phyloP scores from a whole-genome alignment of 2,888 invertebrate species.

The Elmis aenea region DNA sequence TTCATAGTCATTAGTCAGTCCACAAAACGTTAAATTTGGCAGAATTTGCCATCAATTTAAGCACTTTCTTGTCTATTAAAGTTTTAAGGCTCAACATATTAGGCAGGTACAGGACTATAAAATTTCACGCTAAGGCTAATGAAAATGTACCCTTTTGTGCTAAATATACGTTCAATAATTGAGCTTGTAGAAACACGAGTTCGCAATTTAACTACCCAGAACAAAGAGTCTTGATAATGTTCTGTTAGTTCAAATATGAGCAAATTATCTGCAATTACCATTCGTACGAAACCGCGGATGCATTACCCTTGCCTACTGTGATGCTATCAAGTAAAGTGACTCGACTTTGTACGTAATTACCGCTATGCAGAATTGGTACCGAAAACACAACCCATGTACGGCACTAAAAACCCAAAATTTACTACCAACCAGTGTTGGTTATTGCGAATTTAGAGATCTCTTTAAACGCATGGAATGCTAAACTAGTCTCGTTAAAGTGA shows the following conservation, averaged over 20 bases:
- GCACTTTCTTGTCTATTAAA: no score
- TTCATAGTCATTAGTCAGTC: no score
- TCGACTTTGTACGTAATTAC: slow-evolving; percentile 14
- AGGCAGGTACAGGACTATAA: no score
- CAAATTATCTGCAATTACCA: slow-evolving; percentile 27
- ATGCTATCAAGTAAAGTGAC: slow-evolving; percentile 10
- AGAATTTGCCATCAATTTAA: no score
- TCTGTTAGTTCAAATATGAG: slow-evolving; percentile 24
- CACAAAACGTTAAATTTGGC: no score
- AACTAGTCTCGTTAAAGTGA: no score
- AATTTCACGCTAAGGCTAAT: slow-evolving; percentile 12
- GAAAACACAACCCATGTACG: slow-evolving; percentile 15
- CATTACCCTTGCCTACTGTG: slow-evolving; percentile 3
- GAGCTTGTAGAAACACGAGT: slow-evolving; percentile 11
- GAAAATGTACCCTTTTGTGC: slow-evolving; percentile 6
- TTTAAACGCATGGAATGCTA: no score
- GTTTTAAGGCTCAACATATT: no score
- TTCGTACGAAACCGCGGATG: slow-evolving; percentile 17
- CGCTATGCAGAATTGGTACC: slow-evolving; percentile 11
- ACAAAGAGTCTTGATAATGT: slow-evolving; percentile 19
- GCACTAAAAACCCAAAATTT: no score
- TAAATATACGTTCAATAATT: slow-evolving; percentile 12
- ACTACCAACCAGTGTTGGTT: no score
- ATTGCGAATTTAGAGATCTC: no score
- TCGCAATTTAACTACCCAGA: slow-evolving; percentile 12